A percentile compares a stretch with the other conserved stretches of the same genome.
Conservation (phyloP, 2,797 vertebrate species). For the Gymnodraco acuticeps region DNA sequence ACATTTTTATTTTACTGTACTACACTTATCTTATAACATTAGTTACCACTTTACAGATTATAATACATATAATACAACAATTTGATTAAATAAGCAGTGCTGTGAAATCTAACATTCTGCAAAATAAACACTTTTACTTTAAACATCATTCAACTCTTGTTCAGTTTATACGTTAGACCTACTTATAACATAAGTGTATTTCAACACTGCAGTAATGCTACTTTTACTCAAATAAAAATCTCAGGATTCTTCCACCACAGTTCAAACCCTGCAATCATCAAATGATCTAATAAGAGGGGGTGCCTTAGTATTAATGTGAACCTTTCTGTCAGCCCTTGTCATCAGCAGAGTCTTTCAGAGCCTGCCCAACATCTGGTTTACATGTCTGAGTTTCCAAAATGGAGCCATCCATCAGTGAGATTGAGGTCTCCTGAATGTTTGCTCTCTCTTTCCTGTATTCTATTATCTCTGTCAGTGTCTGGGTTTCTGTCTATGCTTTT, state of each 20-base stretch:
- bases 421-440: slow-evolving; percentile 8
- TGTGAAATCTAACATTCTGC: not conserved
- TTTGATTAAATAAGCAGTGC: not conserved
- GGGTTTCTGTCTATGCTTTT: slow-evolving; percentile 2
- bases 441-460: slow-evolving; percentile 30
- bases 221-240: not conserved
- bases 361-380: slow-evolving; percentile 66
- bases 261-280: not conserved
- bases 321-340: slow-evolving; percentile 23
- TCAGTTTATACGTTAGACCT: not conserved
- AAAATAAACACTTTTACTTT: no score
- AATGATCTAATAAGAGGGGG: not conserved
- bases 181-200: not conserved
- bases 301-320: slow-evolving; percentile 14
- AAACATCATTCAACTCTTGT: not conserved
- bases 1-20: not conserved
- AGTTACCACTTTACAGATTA: not conserved
- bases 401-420: slow-evolving; percentile 62
- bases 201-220: not conserved
- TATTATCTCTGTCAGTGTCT: slow-evolving; percentile 14
- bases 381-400: slow-evolving; percentile 50
- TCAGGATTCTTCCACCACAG: not conserved
- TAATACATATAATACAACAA: not conserved
- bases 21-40: not conserved
- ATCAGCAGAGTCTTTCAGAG: slow-evolving; percentile 24